Conservation (phyloP, 64 coral and sea anemone genomes). For the Dendrophyllia cribrosa region DNA sequence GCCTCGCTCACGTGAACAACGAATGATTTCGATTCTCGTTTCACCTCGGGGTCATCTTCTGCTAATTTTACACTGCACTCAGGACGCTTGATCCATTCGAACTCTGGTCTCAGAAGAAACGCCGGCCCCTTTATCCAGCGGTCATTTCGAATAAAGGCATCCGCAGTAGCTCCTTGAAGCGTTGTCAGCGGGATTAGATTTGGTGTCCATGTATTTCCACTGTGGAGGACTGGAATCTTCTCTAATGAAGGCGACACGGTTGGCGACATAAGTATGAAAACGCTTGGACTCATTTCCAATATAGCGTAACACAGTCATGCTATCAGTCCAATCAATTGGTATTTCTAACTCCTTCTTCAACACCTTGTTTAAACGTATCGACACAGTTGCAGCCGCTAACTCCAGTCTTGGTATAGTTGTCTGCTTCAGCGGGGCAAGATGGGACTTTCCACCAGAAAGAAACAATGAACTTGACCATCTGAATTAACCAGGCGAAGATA, state of each 20-base stretch:
- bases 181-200: too few species aligned
- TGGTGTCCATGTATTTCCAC: too few species aligned
- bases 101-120: too few species aligned
- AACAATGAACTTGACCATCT: too few species aligned
- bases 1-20: too few species aligned
- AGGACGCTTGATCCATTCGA: too few species aligned
- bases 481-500: slow-evolving; percentile 10
- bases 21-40: too few species aligned
- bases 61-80: too few species aligned
- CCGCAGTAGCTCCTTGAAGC: too few species aligned
- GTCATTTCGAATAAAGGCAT: too few species aligned
- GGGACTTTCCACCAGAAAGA: slow-evolving; percentile 7
- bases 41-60: too few species aligned
- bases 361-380: slow-evolving; percentile 6
- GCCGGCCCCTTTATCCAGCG: too few species aligned
- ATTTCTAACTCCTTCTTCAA: slow-evolving; percentile 25
- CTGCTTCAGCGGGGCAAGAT: slow-evolving; percentile 4
- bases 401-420: not conserved
- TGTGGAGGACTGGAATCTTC: not conserved
- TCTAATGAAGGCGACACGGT: slow-evolving; percentile 32
- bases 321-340: slow-evolving; percentile 19
- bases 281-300: slow-evolving; percentile 18
- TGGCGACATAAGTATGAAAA: slow-evolving; percentile 15
- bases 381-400: not conserved
- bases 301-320: slow-evolving; percentile 35